A percentile compares a stretch with the other conserved stretches of the same genome.
Evolutionary conservation across 2,797 vertebrate genomes (phyloP).

Genomic region (Avahi laniger): DNA sequence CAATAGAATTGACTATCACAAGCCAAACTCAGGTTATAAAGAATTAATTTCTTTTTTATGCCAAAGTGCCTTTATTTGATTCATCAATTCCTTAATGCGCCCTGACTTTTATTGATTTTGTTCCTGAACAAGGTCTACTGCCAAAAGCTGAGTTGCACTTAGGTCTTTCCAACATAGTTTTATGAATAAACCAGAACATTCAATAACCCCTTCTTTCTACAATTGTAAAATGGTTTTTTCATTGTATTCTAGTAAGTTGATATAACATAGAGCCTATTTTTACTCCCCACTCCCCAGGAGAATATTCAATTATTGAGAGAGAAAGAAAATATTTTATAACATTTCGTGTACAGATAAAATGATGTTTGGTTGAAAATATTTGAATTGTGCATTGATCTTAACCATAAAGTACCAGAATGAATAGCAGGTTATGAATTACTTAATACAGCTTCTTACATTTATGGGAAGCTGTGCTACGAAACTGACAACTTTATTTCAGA

Average conservation of each 20-base stretch:
- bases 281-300: background rate
- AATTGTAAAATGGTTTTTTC: slow-evolving; percentile 37
- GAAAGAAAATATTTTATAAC: background rate
- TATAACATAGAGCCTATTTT: background rate
- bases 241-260: slow-evolving; percentile 32
- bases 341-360: background rate
- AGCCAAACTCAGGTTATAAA: slow-evolving; percentile 78
- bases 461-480: background rate
- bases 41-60: slow-evolving; percentile 81
- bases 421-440: background rate
- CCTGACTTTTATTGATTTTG: slow-evolving; percentile 80
- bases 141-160: slow-evolving; percentile 60
- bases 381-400: slow-evolving; percentile 13
- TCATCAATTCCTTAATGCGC: slow-evolving; percentile 74
- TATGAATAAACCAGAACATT: slow-evolving; percentile 55
- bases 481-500: background rate
- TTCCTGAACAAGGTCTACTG: slow-evolving; percentile 77
- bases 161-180: slow-evolving; percentile 40
- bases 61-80: slow-evolving; percentile 80
- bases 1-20: slow-evolving; percentile 82
- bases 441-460: background rate
- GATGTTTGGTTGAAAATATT: slow-evolving; percentile 7
- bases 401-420: background rate
- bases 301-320: slow-evolving; percentile 14
- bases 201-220: background rate